Evolutionary conservation across 1,140 invertebrate genomes (phyloP), one percentile per base, ranked within the genome.

Genomic region (Magallana ariakensis): DNA sequence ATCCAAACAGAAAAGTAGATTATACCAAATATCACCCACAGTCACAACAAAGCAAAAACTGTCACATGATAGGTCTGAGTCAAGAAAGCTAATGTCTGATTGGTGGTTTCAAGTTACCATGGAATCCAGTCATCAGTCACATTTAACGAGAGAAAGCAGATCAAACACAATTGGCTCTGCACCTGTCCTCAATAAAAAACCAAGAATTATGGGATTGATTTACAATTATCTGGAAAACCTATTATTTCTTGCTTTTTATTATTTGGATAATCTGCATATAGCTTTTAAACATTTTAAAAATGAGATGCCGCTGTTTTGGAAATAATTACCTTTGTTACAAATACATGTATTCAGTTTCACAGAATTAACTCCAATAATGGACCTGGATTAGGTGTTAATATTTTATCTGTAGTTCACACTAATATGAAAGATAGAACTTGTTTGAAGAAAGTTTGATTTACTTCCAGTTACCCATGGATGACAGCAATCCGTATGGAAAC

Each of bases 401-500:
- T 22, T 55, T 15, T 46, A 46, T 46, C 5, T 46, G 33, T 62
- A 19, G 16, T 26, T 80, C 16, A 16, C 33, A 60, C 5, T 60
- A 13, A 60, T 60, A 15, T 6, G 15, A 13, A 13, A n/a, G 13
- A 60, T 13, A 60, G 15, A 60, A 13, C n/a, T 60, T 60, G 58
- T 16, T 13, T 22, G 54, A 9, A 58, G n/a, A 8, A 33, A 3
- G 33, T 60, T 60, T 58, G 10, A 46, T 84, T 26, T 26, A 60
- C 46, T 82, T 82, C 16, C 57, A 84, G 82, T 46, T 84, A 46
- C 82, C 82, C 19, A 84, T 84, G 82, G 82, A 84, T 33, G 82
- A 84, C 56, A 84, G 54, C 46, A 55, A n/a, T 56, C 66, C 80
- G 6, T 84, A 58, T 84, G 56, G 56, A 33, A 60, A 60, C 53